These are phyloP conservation scores for Pseudochromis fuscus DNA, from an alignment of 2,797 vertebrate species.

Conservation along the genomic window DNA sequence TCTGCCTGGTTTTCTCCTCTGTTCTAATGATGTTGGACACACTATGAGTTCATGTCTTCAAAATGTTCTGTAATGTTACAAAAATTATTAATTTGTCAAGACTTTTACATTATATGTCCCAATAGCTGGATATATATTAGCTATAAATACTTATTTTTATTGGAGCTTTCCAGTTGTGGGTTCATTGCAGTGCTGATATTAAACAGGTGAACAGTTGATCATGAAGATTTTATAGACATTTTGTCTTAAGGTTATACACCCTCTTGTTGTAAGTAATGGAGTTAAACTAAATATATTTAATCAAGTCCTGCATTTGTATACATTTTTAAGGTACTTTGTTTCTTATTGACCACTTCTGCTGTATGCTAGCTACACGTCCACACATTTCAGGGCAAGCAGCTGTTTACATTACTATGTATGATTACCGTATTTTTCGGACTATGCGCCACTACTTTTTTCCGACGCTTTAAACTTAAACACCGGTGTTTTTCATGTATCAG, in stretches of 20 bases:
- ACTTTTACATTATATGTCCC: background rate
- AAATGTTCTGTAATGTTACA: background rate
- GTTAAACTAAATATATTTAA: background rate
- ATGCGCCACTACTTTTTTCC: too few relatives aligned
- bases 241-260: background rate
- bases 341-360: too few relatives aligned
- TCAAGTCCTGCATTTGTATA: background rate
- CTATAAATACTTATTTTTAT: background rate
- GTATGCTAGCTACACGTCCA: background rate
- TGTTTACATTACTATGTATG: background rate
- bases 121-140: background rate
- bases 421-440: too few relatives aligned
- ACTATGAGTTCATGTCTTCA: background rate
- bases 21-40: background rate
- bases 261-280: background rate
- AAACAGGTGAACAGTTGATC: background rate
- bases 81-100: background rate
- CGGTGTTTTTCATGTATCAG: too few relatives aligned
- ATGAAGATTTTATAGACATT: background rate
- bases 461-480: too few relatives aligned
- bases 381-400: background rate
- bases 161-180: background rate
- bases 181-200: background rate
- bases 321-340: background rate
- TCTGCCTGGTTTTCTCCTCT: conserved; percentile 2